Percentiles rank a stretch among this genome's conserved stretches.
These are phyloP conservation scores for Melieria picta DNA, from an alignment of 2,888 invertebrate species.

Conservation along the genomic window DNA sequence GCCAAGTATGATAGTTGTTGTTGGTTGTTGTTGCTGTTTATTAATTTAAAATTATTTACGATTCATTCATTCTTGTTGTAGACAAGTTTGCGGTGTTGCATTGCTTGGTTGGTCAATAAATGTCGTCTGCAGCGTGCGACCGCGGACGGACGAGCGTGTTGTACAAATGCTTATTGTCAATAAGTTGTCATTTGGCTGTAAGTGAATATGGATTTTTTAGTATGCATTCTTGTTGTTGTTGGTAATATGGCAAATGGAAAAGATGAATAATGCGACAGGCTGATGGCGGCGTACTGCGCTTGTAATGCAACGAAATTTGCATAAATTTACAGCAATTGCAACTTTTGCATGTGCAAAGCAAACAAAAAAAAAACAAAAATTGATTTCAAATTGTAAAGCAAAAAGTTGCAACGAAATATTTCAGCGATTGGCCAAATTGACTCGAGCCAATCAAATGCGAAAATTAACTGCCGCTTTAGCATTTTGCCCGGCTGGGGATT, in stretches of 20 bases:
- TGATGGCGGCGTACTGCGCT: not conserved
- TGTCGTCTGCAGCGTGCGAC: not conserved
- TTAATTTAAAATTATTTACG: no score
- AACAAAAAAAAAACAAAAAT: not conserved
- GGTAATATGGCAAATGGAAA: not conserved
- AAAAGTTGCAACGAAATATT: conserved; percentile 23
- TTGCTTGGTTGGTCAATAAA: conserved; percentile 24
- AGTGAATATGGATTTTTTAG: not conserved
- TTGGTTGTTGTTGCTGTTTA: not conserved
- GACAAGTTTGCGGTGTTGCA: not conserved
- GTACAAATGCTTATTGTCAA: conserved; percentile 36
- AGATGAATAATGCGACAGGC: conserved; percentile 16
- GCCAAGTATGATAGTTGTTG: not conserved
- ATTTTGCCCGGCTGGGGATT: conserved; percentile 5
- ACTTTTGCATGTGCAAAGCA: not conserved
- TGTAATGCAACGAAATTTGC: not conserved
- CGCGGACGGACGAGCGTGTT: not conserved
- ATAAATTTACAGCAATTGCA: not conserved
- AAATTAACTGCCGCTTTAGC: conserved; percentile 31
- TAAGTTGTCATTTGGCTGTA: conserved; percentile 36
- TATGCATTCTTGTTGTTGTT: no score
- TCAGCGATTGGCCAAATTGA: conserved; percentile 27
- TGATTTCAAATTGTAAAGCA: not conserved
- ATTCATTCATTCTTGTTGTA: conserved; percentile 16
- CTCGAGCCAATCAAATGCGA: conserved; percentile 32